These are phyloP conservation scores for Gobio gobio DNA, from an alignment of 2,113 vertebrate genomes.

Conservation along the genomic window DNA sequence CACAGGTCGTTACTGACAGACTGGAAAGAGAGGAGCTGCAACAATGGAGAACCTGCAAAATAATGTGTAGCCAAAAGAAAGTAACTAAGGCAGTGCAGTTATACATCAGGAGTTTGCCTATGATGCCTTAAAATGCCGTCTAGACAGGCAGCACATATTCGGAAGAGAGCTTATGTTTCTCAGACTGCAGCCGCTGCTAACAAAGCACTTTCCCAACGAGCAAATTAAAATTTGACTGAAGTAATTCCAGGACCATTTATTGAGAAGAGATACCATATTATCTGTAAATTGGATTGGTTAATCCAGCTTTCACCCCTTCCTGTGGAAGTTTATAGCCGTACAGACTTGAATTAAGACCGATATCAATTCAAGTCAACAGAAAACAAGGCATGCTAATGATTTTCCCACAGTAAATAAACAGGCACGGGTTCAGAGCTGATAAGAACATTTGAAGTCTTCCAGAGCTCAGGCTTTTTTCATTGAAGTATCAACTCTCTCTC, in stretches of 20 bases:
- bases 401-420: neutral
- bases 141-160: neutral
- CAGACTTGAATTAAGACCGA: neutral
- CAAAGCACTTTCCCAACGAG: neutral
- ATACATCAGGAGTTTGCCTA: neutral
- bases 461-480: too few species aligned
- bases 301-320: constrained; percentile 17
- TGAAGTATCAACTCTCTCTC: too few species aligned
- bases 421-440: neutral
- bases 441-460: too few species aligned
- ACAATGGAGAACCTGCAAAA: too few species aligned
- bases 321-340: neutral
- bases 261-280: constrained; percentile 11
- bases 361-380: constrained; percentile 1
- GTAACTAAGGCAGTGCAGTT: neutral
- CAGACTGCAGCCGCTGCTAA: neutral
- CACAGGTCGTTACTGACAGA: too few species aligned
- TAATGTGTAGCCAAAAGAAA: neutral
- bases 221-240: constrained; percentile 2
- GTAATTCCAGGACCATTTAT: constrained; percentile 11
- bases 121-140: neutral
- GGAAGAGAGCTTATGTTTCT: neutral
- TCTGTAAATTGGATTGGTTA: constrained; percentile 19
- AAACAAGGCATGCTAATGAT: neutral
- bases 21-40: too few species aligned